Conservation (phyloP, 37 sponge, comb jelly and placozoan species). For the Sycon ciliatum region DNA sequence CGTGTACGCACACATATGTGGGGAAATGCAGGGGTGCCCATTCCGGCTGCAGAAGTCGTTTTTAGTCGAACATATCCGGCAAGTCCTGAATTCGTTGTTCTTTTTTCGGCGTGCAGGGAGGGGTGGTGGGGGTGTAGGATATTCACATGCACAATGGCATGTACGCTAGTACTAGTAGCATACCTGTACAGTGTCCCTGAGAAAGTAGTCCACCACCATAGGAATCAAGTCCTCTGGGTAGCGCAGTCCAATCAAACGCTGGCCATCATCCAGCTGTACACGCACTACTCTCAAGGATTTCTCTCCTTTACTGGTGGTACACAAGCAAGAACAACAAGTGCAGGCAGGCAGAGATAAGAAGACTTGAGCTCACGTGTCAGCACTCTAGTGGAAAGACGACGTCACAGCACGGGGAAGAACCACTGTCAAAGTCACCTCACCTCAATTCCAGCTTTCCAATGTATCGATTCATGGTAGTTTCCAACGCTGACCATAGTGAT, state of each 20-base stretch:
- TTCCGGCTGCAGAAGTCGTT: too few relatives aligned
- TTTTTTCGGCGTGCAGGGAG: too few relatives aligned
- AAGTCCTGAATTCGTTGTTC: too few relatives aligned
- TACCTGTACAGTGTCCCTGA: too few relatives aligned
- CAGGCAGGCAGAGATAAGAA: neutral
- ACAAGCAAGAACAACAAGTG: neutral
- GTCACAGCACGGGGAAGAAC: neutral
- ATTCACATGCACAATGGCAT: too few relatives aligned
- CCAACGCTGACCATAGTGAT: slow-evolving; percentile 40
- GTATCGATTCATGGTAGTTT: slow-evolving; percentile 20
- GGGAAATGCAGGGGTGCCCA: too few relatives aligned
- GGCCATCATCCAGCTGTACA: slow-evolving; percentile 36
- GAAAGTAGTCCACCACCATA: neutral
- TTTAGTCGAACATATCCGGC: too few relatives aligned
- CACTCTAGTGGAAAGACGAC: too few relatives aligned
- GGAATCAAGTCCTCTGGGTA: slow-evolving; percentile 35
- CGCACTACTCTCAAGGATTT: slow-evolving; percentile 41
- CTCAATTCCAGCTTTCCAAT: slow-evolving; percentile 19
- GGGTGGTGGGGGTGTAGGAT: too few relatives aligned
- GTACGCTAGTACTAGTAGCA: too few relatives aligned
- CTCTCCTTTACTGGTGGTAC: slow-evolving; percentile 20
- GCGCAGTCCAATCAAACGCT: slow-evolving; percentile 44
- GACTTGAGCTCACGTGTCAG: neutral
- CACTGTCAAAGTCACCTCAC: neutral
- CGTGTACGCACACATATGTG: too few relatives aligned